Conservation (phyloP, 35 echinoderm and acorn worm species). For the Ptychodera flava region DNA sequence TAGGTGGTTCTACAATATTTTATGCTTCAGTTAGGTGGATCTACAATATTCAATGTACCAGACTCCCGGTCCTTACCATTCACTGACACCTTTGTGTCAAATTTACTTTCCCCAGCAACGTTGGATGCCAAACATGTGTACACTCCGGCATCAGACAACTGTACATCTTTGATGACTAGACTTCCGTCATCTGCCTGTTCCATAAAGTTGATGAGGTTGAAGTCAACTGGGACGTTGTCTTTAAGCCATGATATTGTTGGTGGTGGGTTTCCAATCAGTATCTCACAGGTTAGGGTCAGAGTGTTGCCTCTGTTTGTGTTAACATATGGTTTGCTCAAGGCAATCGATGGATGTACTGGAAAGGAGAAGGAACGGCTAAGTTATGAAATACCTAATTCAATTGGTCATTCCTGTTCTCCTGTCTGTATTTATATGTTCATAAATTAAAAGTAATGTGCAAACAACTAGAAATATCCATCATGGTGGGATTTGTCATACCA, state of each 20-base stretch:
- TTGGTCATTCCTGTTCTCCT: too few species aligned
- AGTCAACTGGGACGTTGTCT: slow-evolving; percentile 41
- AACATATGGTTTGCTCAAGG: neutral
- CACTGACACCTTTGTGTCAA: slow-evolving; percentile 33
- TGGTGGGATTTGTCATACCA: too few species aligned
- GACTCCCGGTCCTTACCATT: too few species aligned
- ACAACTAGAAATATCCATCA: too few species aligned
- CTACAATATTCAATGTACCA: too few species aligned
- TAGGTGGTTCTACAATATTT: too few species aligned
- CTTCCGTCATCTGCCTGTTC: slow-evolving; percentile 44
- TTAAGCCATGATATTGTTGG: slow-evolving; percentile 75
- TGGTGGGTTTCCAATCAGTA: slow-evolving; percentile 46
- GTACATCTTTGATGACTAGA: slow-evolving; percentile 22
- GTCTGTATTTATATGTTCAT: too few species aligned
- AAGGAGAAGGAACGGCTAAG: too few species aligned
- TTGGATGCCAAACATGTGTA: slow-evolving; percentile 73
- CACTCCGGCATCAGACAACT: slow-evolving; percentile 51
- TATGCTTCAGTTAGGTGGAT: too few species aligned
- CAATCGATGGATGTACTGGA: neutral
- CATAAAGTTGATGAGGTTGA: slow-evolving; percentile 4
- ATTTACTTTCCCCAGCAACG: slow-evolving; percentile 53
- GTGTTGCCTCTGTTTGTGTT: slow-evolving; percentile 8
- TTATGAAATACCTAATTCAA: too few species aligned
- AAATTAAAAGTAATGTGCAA: too few species aligned
- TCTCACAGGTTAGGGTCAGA: slow-evolving; percentile 57